Evolutionary conservation across 2,797 vertebrate species (phyloP).

Genomic region (Phoebastria nigripes): DNA sequence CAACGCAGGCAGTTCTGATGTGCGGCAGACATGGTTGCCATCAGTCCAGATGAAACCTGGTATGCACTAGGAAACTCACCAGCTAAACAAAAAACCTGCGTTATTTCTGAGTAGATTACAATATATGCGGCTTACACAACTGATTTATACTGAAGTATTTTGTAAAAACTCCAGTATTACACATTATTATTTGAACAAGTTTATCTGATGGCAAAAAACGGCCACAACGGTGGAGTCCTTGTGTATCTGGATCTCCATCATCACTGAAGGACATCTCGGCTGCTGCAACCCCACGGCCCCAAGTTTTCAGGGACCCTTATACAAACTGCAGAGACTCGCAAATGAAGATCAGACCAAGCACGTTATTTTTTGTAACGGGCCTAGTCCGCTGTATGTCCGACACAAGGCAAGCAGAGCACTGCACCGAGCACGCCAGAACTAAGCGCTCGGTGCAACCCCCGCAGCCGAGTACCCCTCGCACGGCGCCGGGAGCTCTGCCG

Average conservation of each 20-base stretch:
- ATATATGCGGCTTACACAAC: background rate
- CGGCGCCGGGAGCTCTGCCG: accelerated
- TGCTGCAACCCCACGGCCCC: background rate
- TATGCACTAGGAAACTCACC: background rate
- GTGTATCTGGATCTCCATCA: too few species aligned
- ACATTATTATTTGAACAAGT: background rate
- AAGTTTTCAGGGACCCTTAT: accelerated
- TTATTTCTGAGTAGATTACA: background rate
- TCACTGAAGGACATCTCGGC: background rate
- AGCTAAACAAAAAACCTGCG: background rate
- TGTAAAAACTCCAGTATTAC: background rate
- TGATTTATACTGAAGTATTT: background rate
- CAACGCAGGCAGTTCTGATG: accelerated
- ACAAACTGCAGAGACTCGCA: accelerated
- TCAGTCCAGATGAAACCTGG: accelerated
- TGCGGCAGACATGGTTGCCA: accelerated
- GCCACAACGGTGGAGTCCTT: background rate
- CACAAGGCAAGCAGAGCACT: accelerated
- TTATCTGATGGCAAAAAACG: background rate
- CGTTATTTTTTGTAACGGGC: accelerated
- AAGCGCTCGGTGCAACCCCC: accelerated
- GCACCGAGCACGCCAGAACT: accelerated
- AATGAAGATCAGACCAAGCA: accelerated
- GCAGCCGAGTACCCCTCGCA: accelerated
- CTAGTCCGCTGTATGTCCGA: accelerated